phyloP scores from a whole-genome alignment of 1,140 invertebrate genomes.

The Ips nitidus region DNA sequence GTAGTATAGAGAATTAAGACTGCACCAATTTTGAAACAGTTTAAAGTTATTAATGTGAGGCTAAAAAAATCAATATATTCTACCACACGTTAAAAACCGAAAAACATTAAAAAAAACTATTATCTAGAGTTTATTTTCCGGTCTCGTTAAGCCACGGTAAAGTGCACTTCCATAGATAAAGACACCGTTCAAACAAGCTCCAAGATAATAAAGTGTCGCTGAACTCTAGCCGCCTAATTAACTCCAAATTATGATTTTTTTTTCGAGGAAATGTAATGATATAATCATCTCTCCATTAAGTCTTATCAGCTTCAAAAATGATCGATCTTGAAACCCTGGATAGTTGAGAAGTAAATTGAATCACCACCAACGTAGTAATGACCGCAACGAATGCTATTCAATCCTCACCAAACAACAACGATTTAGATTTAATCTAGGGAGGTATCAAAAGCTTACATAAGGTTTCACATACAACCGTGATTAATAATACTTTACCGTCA shows the following conservation, averaged over 20 bases:
- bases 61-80: too few species aligned
- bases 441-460: background rate
- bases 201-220: slow-evolving; percentile 16
- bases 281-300: slow-evolving; percentile 3
- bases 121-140: too few species aligned
- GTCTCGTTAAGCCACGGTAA: background rate
- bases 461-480: background rate
- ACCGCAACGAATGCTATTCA: background rate
- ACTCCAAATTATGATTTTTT: slow-evolving; percentile 18
- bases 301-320: background rate
- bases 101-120: too few species aligned
- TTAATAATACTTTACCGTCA: background rate
- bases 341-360: background rate
- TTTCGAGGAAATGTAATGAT: slow-evolving; percentile 12
- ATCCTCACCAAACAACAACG: background rate
- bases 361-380: background rate
- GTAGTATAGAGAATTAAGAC: too few species aligned
- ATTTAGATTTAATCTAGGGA: background rate
- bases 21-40: too few species aligned
- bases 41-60: too few species aligned
- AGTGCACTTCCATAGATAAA: background rate
- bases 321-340: background rate
- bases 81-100: too few species aligned
- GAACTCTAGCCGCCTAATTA: slow-evolving; percentile 13
- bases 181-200: background rate